Evolutionary conservation across 2,888 invertebrate species (phyloP), one percentile per base, ranked within the genome.

Genomic region (Spialia ferax): DNA sequence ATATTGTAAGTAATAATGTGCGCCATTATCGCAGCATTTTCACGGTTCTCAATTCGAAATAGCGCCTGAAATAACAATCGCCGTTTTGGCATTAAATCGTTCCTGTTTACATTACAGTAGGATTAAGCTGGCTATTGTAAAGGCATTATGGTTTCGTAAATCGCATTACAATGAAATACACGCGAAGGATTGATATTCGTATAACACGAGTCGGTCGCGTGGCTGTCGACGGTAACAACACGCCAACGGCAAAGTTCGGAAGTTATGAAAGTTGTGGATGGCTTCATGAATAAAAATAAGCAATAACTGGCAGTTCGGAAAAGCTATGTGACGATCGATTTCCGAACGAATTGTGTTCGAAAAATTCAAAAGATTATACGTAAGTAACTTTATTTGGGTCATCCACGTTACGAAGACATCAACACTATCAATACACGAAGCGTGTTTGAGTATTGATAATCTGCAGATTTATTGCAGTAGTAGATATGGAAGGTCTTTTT

Each of bases 101-200:
- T 86, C 83, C 86, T 85, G 86, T 87, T 85, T 83, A 82, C 80
- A 81, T 85, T 84, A 83, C 79, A 79, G 77, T 70, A 73, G 80
- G 80, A 86, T 80, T 81, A 85, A 85, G 83, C 84, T 78, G 78
- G 74, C 84, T 80, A 85, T 91, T 90, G 88, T 88, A 81, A 79
- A 83, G 82, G 86, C 82, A 88, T 90, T 89, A 89, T 75, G 83
- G 86, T 85, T 89, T 88, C 85, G 87, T 90, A 87, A 89, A 88
- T 86, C 83, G 83, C 85, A 88, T 89, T 85, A 89, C 86, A 89
- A 87, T 54, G 52, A 54, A 54, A 54, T 26, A 54, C 52, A 54
- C 88, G 91, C 90, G 77, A 90, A 85, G 85, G 85, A 84, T 88
- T 84, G 88, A 85, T 86, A 87, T 85, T 79, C 79, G 78, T 75